These are phyloP conservation scores for Oxyruncus cristatus DNA, from an alignment of 2,113 vertebrate genomes.

Conservation along the genomic window DNA sequence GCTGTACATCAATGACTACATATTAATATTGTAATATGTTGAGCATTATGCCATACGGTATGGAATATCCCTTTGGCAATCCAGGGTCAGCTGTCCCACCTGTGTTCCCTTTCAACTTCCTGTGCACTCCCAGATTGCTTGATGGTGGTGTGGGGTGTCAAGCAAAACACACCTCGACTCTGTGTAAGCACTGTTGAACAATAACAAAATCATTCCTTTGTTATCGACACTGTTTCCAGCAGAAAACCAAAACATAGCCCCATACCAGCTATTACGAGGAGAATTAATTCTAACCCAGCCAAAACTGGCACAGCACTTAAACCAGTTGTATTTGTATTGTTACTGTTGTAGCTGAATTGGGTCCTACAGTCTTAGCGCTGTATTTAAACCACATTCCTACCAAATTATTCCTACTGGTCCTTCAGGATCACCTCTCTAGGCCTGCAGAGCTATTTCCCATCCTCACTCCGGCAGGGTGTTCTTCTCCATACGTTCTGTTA, in stretches of 20 bases:
- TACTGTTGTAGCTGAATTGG: background rate
- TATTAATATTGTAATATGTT: background rate
- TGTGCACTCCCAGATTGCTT: background rate
- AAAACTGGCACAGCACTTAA: background rate
- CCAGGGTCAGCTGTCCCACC: background rate
- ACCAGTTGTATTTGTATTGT: background rate
- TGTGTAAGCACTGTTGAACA: background rate
- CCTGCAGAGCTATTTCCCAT: background rate
- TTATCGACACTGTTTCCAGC: background rate
- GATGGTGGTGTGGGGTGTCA: background rate
- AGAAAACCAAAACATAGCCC: background rate
- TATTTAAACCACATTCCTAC: background rate
- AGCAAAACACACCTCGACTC: background rate
- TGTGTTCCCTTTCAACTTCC: background rate
- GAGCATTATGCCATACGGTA: background rate
- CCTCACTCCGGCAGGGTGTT: rapidly evolving
- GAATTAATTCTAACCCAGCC: background rate
- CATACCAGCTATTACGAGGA: background rate
- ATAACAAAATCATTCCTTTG: background rate
- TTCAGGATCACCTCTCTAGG: background rate
- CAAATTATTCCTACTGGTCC: background rate
- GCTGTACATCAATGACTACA: background rate
- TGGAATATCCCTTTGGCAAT: background rate
- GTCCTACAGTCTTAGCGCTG: too few species aligned
- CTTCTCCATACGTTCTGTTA: rapidly evolving